These are phyloP conservation scores for Gobio gobio DNA, from an alignment of 2,113 vertebrate genomes.

Conservation along the genomic window DNA sequence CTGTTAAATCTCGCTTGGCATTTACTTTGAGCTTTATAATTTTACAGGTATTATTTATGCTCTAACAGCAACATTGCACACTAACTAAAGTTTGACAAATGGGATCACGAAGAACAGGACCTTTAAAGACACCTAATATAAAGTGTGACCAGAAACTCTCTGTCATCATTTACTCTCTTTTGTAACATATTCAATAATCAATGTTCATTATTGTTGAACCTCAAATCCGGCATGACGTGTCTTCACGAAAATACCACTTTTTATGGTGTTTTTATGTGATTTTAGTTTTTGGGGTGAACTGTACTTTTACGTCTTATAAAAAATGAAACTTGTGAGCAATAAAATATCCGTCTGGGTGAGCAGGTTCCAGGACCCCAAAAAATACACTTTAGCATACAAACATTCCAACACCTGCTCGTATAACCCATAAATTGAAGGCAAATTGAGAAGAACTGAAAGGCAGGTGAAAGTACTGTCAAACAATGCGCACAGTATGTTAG, in stretches of 20 bases:
- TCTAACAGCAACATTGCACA: too few relatives aligned
- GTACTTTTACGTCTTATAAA: not conserved
- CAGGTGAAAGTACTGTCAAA: not conserved
- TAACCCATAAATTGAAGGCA: slow-evolving; percentile 2
- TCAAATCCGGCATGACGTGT: not conserved
- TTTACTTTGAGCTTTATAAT: too few relatives aligned
- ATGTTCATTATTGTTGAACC: not conserved
- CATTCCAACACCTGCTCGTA: slow-evolving; percentile 7
- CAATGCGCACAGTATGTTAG: not conserved
- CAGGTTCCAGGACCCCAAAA: not conserved
- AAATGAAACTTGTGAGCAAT: not conserved
- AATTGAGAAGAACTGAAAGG: not conserved
- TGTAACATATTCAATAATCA: not conserved
- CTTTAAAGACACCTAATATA: too few relatives aligned
- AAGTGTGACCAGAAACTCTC: too few relatives aligned
- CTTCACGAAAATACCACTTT: not conserved
- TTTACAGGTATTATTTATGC: too few relatives aligned
- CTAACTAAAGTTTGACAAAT: too few relatives aligned
- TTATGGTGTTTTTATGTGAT: not conserved
- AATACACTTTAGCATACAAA: slow-evolving; percentile 14
- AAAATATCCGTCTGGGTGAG: not conserved
- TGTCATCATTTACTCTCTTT: not conserved
- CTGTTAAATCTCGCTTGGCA: too few relatives aligned
- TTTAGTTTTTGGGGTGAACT: not conserved
- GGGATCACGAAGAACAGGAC: too few relatives aligned